A percentile compares a stretch with the other conserved stretches of the same genome.
Evolutionary conservation across 2,888 invertebrate species (phyloP).

Genomic region (Conomelus anceps): DNA sequence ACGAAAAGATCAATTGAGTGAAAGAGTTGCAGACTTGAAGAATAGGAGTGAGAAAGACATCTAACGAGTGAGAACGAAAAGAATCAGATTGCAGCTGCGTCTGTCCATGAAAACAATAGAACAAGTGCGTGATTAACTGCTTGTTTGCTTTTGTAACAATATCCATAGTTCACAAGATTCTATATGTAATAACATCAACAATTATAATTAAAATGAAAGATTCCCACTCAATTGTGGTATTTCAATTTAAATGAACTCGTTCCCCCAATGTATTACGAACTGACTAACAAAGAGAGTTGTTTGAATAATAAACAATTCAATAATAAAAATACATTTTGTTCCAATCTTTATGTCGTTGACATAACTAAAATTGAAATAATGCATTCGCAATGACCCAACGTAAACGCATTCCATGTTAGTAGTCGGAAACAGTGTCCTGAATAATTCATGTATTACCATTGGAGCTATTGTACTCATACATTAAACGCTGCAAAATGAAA

Average conservation of each 20-base stretch:
- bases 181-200: no score
- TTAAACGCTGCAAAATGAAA: neutral
- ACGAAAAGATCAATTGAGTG: no score
- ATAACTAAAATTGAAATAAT: neutral
- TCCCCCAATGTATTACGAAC: neutral
- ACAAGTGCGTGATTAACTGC: no score
- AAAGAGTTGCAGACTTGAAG: no score
- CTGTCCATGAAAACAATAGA: no score
- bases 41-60: no score
- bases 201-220: no score
- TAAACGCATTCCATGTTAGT: neutral
- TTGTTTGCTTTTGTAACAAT: no score
- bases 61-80: no score
- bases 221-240: neutral
- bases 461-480: neutral
- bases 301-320: neutral
- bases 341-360: neutral
- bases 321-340: neutral
- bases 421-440: neutral
- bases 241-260: neutral
- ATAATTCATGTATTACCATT: neutral
- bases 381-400: neutral
- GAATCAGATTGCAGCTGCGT: no score
- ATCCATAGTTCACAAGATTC: no score
- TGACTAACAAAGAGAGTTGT: neutral